Conservation (phyloP, 2,113 vertebrate species). For the Illadopsis cleaveri region DNA sequence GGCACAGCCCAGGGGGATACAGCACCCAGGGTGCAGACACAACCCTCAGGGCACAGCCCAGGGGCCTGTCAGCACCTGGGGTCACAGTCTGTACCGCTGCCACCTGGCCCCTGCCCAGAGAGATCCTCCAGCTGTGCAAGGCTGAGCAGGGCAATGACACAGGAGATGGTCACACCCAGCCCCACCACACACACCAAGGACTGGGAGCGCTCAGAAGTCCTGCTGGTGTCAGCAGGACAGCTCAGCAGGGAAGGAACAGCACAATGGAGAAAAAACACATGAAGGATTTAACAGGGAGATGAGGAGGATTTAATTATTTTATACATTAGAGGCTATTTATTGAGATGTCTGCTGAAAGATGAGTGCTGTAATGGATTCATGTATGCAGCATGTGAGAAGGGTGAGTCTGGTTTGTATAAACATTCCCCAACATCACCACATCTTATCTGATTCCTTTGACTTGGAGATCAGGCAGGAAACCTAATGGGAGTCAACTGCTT, state of each 20-base stretch:
- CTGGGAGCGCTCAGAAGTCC: neutral
- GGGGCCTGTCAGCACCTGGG: neutral
- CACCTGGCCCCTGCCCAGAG: neutral
- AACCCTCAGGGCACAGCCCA: accelerated
- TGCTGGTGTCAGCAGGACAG: neutral
- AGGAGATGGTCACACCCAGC: accelerated
- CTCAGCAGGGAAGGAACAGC: neutral
- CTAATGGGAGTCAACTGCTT: slow-evolving; percentile 15
- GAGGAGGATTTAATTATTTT: slow-evolving; percentile 4
- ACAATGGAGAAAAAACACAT: neutral
- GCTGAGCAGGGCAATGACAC: accelerated
- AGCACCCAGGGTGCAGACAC: no score
- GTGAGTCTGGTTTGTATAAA: neutral
- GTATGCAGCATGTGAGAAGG: neutral
- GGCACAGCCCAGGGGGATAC: accelerated
- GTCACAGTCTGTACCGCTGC: accelerated
- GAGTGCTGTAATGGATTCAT: neutral
- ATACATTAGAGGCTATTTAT: neutral
- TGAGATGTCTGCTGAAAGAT: neutral
- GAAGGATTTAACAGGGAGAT: neutral
- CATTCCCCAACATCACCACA: neutral
- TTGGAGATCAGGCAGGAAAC: slow-evolving; percentile 17
- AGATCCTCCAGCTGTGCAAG: accelerated
- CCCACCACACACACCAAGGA: accelerated
- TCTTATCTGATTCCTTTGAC: slow-evolving; percentile 19